Evolutionary conservation across 2,888 invertebrate species (phyloP), one percentile per base, ranked within the genome.

Genomic region (Mythimna impura): DNA sequence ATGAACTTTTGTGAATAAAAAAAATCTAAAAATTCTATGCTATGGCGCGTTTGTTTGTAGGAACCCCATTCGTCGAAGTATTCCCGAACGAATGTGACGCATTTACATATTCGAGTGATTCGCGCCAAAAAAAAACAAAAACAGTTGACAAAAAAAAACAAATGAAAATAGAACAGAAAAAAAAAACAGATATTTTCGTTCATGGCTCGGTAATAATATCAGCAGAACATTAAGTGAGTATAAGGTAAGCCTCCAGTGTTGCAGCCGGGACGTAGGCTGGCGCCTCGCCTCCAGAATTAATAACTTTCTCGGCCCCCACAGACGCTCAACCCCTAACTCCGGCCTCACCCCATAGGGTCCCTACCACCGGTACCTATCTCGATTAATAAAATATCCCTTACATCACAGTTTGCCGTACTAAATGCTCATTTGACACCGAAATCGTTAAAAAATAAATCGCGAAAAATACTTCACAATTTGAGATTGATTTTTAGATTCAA

Each of bases 241-340:
- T 93, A 93, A 94, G 95, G 95, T 95, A 94, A 94, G 94, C 93
- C 91, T 92, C 92, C 91, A 93, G 91, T 91, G 93, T 92, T 94
- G 94, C 94, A 94, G 93, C 92, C 91, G 92, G 92, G 93, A 93
- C 91, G 95, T 94, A 95, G 95, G 95, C 94, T 92, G 94, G 94
- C 94, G 94, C 93, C 94, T 94, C 95, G 94, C 95, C 94, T 94
- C 94, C 93, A 95, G 96, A 95, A 96, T 96, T 96, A 95, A 95
- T 96, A 96, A 96, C 96, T 95, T 95, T 94, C 93, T 92, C 92
- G 86, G 77, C 90, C 91, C 93, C 91, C 91, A 71, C 87, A 84
- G 82, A 75, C 86, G 79, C 86, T 88, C 76, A 77, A 72, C 85
- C 90, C 87, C 88, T 83, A 80, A 81, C 83, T 86, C 88, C 87